phyloP scores from a whole-genome alignment of 2,113 vertebrate species.

The Pandion haliaetus region DNA sequence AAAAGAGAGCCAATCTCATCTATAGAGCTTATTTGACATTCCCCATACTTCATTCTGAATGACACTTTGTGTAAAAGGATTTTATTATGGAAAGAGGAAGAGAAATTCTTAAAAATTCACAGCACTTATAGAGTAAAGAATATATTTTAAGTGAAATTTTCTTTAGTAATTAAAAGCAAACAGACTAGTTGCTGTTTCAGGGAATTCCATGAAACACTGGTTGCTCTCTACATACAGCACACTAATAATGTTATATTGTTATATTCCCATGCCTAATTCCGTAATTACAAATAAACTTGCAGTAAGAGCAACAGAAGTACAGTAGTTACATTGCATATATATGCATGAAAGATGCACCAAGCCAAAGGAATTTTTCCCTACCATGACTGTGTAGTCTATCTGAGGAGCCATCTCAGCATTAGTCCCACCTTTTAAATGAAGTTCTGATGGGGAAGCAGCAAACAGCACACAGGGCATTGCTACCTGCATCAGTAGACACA shows the following conservation, averaged over 20 bases:
- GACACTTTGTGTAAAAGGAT: background rate
- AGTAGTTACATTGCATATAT: background rate
- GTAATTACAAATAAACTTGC: background rate
- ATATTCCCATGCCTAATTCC: background rate
- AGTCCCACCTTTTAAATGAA: conserved; percentile 91
- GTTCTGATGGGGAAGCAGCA: conserved; percentile 82
- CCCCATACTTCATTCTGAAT: background rate
- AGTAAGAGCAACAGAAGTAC: background rate
- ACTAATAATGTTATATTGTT: background rate
- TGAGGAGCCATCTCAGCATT: conserved; percentile 98
- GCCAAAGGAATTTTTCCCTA: conserved; percentile 39
- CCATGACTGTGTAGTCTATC: conserved; percentile 92
- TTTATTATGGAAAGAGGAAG: background rate
- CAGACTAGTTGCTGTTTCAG: background rate
- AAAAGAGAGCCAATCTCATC: background rate
- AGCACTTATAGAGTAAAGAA: background rate
- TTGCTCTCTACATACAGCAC: background rate
- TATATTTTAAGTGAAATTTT: background rate
- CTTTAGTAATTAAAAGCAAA: background rate
- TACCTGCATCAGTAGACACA: conserved; percentile 92
- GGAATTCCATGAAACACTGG: background rate
- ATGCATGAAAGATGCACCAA: background rate
- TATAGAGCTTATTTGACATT: background rate
- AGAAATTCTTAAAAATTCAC: background rate
- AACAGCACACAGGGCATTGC: conserved; percentile 91